Evolutionary conservation across 2,113 vertebrate species (phyloP).

Genomic region (Triplophysa rosa): DNA sequence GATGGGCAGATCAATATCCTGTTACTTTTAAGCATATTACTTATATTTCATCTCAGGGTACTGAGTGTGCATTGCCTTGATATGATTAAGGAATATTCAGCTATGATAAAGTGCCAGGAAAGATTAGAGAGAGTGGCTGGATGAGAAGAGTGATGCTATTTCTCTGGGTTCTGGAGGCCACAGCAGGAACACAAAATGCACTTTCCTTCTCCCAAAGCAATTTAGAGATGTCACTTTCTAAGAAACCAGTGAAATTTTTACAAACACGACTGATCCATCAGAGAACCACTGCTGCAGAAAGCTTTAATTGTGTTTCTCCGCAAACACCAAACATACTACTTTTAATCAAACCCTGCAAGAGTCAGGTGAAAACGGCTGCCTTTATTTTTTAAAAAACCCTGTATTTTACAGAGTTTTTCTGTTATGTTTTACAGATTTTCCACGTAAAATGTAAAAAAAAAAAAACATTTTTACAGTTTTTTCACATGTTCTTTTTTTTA

Average conservation of each 20-base stretch:
- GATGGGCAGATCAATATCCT: not conserved
- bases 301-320: too few species aligned
- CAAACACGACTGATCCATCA: not conserved
- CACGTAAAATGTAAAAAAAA: too few species aligned
- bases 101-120: slow-evolving; percentile 8
- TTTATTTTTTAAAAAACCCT: too few species aligned
- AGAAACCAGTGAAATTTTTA: slow-evolving; percentile 3
- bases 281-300: not conserved
- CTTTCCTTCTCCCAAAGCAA: not conserved
- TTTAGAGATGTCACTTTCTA: not conserved
- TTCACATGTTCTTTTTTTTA: too few species aligned
- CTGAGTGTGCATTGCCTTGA: slow-evolving; percentile 28
- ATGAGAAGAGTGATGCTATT: slow-evolving; percentile 4
- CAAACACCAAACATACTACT: too few species aligned
- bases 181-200: slow-evolving; percentile 11
- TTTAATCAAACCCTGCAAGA: too few species aligned
- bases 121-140: slow-evolving; percentile 4
- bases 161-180: not conserved
- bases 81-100: slow-evolving; percentile 9
- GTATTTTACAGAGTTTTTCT: too few species aligned
- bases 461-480: too few species aligned
- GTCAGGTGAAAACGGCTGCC: too few species aligned
- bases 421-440: too few species aligned
- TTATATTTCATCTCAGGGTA: not conserved
- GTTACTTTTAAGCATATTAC: not conserved